These are phyloP conservation scores for Terebella lapidaria DNA, from an alignment of 2,888 invertebrate genomes.

Conservation along the genomic window DNA sequence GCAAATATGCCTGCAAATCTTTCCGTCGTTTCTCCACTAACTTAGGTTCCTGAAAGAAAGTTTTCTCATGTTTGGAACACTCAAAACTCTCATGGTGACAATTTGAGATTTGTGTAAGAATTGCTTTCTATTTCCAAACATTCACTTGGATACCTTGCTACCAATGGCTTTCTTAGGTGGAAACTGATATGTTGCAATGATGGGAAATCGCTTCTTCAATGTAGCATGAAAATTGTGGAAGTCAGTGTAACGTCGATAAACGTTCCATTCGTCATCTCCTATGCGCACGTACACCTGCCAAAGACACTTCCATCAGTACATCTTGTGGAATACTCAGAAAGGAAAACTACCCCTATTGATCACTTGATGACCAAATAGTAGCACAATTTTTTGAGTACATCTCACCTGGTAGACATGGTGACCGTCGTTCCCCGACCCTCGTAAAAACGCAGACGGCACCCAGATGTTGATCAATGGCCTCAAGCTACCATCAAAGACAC, in stretches of 20 bases:
- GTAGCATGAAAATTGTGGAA: conserved; percentile 81
- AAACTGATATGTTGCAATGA: conserved; percentile 70
- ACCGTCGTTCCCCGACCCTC: conserved; percentile 65
- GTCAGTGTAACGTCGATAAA: conserved; percentile 90
- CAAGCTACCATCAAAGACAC: no score
- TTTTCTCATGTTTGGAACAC: not conserved
- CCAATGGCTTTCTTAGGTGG: conserved; percentile 89
- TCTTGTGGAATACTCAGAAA: no score
- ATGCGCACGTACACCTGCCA: conserved; percentile 79
- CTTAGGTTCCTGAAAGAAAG: conserved; percentile 4
- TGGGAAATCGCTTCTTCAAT: conserved; percentile 75
- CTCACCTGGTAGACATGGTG: conserved; percentile 85
- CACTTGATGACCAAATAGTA: no score
- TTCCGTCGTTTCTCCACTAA: conserved; percentile 82
- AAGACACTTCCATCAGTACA: no score
- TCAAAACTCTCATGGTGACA: no score
- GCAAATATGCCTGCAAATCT: conserved; percentile 79
- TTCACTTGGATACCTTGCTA: conserved; percentile 65
- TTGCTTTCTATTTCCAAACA: no score
- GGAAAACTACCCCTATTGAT: no score
- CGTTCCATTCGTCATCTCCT: conserved; percentile 87
- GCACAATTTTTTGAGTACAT: no score
- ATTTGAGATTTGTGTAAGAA: no score
- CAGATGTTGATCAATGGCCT: conserved; percentile 69
- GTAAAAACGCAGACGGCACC: conserved; percentile 81